Base-by-base conservation (phyloP, 1,140 invertebrate genomes). In the Daktulosphaira vitifoliae region DNA sequence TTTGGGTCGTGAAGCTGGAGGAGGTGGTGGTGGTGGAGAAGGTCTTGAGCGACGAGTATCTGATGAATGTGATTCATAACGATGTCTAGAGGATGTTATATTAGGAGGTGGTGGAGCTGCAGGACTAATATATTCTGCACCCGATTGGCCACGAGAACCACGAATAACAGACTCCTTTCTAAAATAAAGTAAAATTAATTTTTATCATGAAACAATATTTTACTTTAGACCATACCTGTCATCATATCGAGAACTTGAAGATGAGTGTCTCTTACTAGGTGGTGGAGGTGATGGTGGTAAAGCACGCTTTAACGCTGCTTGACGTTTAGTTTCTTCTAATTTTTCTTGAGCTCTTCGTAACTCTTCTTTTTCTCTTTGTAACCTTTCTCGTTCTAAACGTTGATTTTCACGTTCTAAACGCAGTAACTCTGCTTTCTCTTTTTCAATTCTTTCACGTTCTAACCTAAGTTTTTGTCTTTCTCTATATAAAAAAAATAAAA, bases 361-460 rank as follows among this genome's bases (percentile, higher is more conserved):
- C 46, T 68, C 68, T 65, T 68, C 68, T 38, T 68, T 68, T 67
- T 68, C 68, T 23, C 92, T 76, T 50, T 67, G 65, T 20, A 68
- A 50, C 72, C 88, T 87, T 71, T 92, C 89, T 13, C 89, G 77
- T 74, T 93, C 89, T 56, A 89, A 71, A 65, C 86, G 82, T 72
- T 90, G 69, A 37, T 87, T 78, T 72, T 92, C 89, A 4, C 88
- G 79, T 74, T 93, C 89, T 52, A 92, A 72, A 49, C 85, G 81
- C 52, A 90, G 73, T 13, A 91, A 74, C 72, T 93, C 89, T 33
- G 86, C 84, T 71, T 87, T 86, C 71, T 92, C 89, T 16, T 85
- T 79, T 71, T 89, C 87, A 20, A 90, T 80, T 48, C 81, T 80
- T 71, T 89, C 86, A 22, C 86, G 78, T 74, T 94, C 91, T 3